Base-by-base conservation (phyloP, 1,140 invertebrate genomes). In the Lanistes nyassanus region DNA sequence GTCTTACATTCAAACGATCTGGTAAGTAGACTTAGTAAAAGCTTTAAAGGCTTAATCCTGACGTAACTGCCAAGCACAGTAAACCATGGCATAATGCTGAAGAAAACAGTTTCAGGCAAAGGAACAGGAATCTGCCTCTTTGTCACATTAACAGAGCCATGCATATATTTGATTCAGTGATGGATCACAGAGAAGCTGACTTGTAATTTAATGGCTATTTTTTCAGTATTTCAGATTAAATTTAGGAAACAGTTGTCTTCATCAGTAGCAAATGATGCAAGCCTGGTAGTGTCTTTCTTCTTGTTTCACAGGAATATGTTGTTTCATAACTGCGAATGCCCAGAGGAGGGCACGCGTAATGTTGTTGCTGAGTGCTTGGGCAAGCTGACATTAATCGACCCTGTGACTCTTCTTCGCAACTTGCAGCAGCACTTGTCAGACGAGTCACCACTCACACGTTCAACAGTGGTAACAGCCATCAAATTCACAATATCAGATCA, bases 311-410 rank as follows among this genome's bases (percentile, higher is more conserved):
- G 88, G 88, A 77, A 78, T 2, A 84, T 90, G 83, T 90, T 99
- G 1, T 96, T 98, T 79, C 93, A 94, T 82, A 97, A 99, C 86
- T 98, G 96, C 81, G 96, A 99, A 87, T 99, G 96, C 81, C 85
- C 84, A 0, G 98, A 99, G 90, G 98, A 99, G 91, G 97, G 98
- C 31, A 98, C 97, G 16, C 92, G 98, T 60, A 99, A 99, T 90
- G 97, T 99, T 5, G 97, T 99, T 5, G 97, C 98, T 0, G 98
- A 99, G 91, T 99, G 98, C 89, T 91, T 99, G 55, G 98, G 98
- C 34, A 98, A 99, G 91, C 91, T 99, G 21, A 98, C 97, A 23
- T 90, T 99, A n/a, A 94, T 99, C 58, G 96, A 99, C 89, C 97
- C 97, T 0, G 91, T 92, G 56, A 93, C 84, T 37, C 81, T 90